phyloP scores from a whole-genome alignment of 2,797 vertebrate genomes.

The Epinephelus coioides region DNA sequence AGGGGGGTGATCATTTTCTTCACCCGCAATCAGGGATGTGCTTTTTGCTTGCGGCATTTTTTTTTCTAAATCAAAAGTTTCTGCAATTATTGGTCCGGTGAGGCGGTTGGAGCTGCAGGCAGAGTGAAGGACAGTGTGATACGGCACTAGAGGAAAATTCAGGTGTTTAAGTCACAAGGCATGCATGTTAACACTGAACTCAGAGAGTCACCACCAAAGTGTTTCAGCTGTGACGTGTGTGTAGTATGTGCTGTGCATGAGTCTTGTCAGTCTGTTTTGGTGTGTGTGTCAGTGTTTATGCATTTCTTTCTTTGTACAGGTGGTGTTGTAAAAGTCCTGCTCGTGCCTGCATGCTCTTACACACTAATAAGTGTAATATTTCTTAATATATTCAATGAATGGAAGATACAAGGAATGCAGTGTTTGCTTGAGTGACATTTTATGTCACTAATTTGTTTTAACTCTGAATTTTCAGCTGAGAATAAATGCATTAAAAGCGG shows the following conservation, averaged over 20 bases:
- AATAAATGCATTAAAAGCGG: slow-evolving; percentile 47
- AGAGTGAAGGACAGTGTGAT: slow-evolving; percentile 86
- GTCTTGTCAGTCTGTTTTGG: slow-evolving; percentile 59
- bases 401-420: slow-evolving; percentile 31
- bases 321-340: slow-evolving; percentile 61
- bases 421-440: slow-evolving; percentile 28
- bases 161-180: slow-evolving; percentile 86
- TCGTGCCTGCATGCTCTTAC: slow-evolving; percentile 41
- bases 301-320: slow-evolving; percentile 55
- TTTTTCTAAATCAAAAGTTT: slow-evolving; percentile 15
- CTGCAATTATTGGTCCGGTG: slow-evolving; percentile 61
- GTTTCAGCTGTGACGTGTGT: slow-evolving; percentile 50
- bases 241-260: slow-evolving; percentile 49
- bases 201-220: slow-evolving; percentile 70
- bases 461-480: slow-evolving; percentile 1
- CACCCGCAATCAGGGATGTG: slow-evolving; percentile 8
- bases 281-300: slow-evolving; percentile 46
- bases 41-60: slow-evolving; percentile 17
- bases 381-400: slow-evolving; percentile 5
- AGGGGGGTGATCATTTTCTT: neutral
- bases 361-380: neutral
- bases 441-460: neutral
- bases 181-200: slow-evolving; percentile 87
- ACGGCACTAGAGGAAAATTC: slow-evolving; percentile 85
- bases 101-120: slow-evolving; percentile 67